Conservation (phyloP, 2,113 vertebrate species). For the Brachyhypopomus gauderio region DNA sequence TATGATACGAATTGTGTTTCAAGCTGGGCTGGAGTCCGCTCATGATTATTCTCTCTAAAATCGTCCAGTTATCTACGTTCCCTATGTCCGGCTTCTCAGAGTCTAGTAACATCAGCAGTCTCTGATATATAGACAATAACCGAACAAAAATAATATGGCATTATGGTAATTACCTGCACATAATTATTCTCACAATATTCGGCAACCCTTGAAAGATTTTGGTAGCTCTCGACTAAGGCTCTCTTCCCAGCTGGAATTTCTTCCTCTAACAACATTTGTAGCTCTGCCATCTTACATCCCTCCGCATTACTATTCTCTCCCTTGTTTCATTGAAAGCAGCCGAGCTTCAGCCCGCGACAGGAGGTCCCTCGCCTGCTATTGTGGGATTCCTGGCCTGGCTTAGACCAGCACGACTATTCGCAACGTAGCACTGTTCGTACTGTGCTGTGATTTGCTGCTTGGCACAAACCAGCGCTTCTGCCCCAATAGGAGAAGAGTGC, state of each 20-base stretch:
- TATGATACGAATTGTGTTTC: background rate
- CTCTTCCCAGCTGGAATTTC: slow-evolving; percentile 97
- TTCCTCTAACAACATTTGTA: slow-evolving; percentile 99
- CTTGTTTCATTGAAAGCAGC: slow-evolving; percentile 74
- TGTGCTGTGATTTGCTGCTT: slow-evolving; percentile 61
- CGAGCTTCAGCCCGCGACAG: slow-evolving; percentile 58
- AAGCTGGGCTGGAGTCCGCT: no score
- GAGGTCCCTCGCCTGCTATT: slow-evolving; percentile 85
- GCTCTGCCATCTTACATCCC: slow-evolving; percentile 99
- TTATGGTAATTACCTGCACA: slow-evolving; percentile 84
- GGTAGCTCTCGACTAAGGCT: slow-evolving; percentile 96
- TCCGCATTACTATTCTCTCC: slow-evolving; percentile 78
- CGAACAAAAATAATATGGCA: slow-evolving; percentile 20
- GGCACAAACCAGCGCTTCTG: fast-evolving
- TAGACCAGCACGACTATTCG: slow-evolving; percentile 64
- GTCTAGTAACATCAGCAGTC: background rate
- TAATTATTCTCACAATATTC: slow-evolving; percentile 99
- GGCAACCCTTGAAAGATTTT: slow-evolving; percentile 94
- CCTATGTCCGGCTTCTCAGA: no score
- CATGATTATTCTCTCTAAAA: no score
- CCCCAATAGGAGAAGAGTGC: slow-evolving; percentile 52
- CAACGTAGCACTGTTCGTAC: slow-evolving; percentile 33
- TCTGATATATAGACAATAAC: slow-evolving; percentile 5
- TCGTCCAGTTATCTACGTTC: no score
- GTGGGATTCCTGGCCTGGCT: slow-evolving; percentile 80